Evolutionary conservation across 37 sponge, comb jelly and placozoan genomes (phyloP).

Genomic region (Amphimedon queenslandica): DNA sequence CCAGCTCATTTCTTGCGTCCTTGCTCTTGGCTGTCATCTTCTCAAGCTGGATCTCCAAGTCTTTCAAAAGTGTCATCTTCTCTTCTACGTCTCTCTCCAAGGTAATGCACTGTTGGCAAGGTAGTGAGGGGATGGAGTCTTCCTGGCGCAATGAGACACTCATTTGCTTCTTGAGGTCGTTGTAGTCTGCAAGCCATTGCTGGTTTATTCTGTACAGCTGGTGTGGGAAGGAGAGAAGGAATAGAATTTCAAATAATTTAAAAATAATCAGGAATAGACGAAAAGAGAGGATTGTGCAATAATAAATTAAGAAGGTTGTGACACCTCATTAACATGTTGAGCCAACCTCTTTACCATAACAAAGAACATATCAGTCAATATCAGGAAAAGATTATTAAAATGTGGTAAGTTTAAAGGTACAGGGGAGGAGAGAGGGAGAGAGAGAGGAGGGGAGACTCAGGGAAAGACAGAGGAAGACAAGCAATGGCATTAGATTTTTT

Average conservation of each 20-base stretch:
- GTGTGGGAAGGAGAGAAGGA: too few relatives aligned
- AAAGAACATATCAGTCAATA: too few relatives aligned
- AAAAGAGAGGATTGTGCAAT: background rate
- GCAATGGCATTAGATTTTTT: too few relatives aligned
- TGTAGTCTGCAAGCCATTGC: constrained; percentile 48
- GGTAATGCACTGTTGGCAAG: background rate
- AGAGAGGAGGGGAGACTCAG: too few relatives aligned
- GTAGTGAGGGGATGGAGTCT: background rate
- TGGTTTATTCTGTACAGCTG: constrained; percentile 44
- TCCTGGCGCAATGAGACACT: background rate
- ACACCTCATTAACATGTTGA: too few relatives aligned
- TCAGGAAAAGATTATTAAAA: too few relatives aligned
- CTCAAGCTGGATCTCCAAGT: background rate
- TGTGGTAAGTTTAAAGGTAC: too few relatives aligned
- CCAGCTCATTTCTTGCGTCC: background rate
- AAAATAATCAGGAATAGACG: background rate
- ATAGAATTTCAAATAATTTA: constrained; percentile 1
- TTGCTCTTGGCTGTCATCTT: background rate
- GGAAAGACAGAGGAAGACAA: too few relatives aligned
- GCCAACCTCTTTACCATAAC: too few relatives aligned
- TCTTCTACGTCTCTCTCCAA: constrained; percentile 10
- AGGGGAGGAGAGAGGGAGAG: too few relatives aligned
- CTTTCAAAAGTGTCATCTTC: background rate
- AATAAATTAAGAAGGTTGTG: too few relatives aligned
- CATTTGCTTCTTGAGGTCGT: constrained; percentile 11